These are phyloP conservation scores for Asarcornis scutulata DNA, from an alignment of 2,113 vertebrate genomes.

Conservation along the genomic window DNA sequence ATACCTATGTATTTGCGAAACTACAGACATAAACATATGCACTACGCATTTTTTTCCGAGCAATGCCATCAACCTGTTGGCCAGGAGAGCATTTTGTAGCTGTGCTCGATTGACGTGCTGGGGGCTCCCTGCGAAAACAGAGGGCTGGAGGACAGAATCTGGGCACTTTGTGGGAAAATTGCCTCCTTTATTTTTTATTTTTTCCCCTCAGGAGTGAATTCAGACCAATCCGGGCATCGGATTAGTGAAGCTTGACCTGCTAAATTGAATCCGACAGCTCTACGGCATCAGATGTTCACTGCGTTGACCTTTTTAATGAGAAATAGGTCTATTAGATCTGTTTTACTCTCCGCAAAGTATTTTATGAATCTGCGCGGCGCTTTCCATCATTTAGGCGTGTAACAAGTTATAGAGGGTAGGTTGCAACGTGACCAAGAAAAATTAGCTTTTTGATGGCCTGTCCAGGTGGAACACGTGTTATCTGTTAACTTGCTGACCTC, in stretches of 20 bases:
- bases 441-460: slow-evolving; percentile 58
- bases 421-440: slow-evolving; percentile 19
- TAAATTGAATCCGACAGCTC: slow-evolving; percentile 73
- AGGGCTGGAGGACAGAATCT: neutral
- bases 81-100: too few relatives aligned
- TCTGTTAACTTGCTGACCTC: slow-evolving; percentile 66
- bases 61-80: too few relatives aligned
- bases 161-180: neutral
- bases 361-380: slow-evolving; percentile 44
- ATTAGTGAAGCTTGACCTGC: slow-evolving; percentile 73
- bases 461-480: slow-evolving; percentile 50
- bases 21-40: too few relatives aligned
- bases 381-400: slow-evolving; percentile 58
- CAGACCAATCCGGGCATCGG: slow-evolving; percentile 27
- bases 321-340: slow-evolving; percentile 70
- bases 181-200: neutral
- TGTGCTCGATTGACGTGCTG: neutral
- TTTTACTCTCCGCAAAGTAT: slow-evolving; percentile 57
- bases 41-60: too few relatives aligned
- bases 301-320: slow-evolving; percentile 77
- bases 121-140: neutral
- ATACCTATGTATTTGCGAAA: neutral
- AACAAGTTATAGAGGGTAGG: neutral
- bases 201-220: slow-evolving; percentile 30
- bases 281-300: slow-evolving; percentile 50